A percentile compares a stretch with the other conserved stretches of the same genome.
These are phyloP conservation scores for Peromyscus attwateri DNA, from an alignment of 2,797 vertebrate species.

Conservation along the genomic window DNA sequence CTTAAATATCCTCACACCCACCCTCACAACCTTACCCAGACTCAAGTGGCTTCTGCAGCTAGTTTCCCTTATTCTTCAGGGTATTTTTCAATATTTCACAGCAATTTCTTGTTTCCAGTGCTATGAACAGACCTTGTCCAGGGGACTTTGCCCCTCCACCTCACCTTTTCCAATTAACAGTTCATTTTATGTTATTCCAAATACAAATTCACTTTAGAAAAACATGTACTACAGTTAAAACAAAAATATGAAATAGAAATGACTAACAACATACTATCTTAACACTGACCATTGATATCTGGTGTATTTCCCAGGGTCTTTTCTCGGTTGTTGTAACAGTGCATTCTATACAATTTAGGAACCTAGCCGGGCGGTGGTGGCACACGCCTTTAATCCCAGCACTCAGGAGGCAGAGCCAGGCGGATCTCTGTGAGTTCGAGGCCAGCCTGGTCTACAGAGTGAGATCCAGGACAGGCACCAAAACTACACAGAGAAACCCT, in stretches of 20 bases:
- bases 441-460: too few species aligned
- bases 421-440: too few species aligned
- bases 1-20: fast-evolving
- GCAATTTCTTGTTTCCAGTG: background rate
- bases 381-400: too few species aligned
- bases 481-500: too few species aligned
- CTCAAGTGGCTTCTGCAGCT: background rate
- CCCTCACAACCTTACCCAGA: background rate
- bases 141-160: background rate
- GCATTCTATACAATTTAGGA: background rate
- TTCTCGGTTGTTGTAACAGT: background rate
- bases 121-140: background rate
- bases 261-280: background rate
- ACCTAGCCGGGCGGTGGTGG: too few species aligned
- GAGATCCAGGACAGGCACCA: too few species aligned
- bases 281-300: background rate
- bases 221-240: slow-evolving; percentile 20
- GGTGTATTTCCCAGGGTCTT: background rate
- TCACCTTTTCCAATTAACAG: slow-evolving; percentile 27
- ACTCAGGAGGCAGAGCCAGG: too few species aligned
- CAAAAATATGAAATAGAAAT: background rate
- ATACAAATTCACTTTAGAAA: background rate
- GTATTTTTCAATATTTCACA: background rate
- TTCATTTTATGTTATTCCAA: slow-evolving; percentile 34
- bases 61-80: background rate